phyloP scores from a whole-genome alignment of 2,113 vertebrate genomes.

The Solea senegalensis region DNA sequence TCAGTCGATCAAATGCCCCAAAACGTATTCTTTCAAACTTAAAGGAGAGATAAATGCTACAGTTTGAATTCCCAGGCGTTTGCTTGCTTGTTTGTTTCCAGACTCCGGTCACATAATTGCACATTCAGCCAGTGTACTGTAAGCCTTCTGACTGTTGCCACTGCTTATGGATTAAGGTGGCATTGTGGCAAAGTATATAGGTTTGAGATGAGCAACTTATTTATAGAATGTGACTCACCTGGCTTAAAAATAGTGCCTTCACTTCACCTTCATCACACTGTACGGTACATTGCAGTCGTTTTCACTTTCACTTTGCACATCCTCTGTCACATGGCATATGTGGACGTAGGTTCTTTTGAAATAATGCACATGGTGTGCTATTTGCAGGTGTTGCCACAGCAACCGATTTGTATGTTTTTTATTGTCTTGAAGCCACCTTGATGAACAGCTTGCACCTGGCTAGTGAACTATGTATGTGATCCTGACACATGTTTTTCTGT shows the following conservation, averaged over 20 bases:
- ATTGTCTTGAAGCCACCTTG: not conserved
- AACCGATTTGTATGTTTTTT: not conserved
- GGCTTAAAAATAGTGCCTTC: not conserved
- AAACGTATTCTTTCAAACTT: not conserved
- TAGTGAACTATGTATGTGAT: too few relatives aligned
- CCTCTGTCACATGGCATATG: not conserved
- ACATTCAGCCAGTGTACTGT: not conserved
- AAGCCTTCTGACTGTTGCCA: not conserved
- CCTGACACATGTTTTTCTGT: too few relatives aligned
- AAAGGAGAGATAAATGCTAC: too few relatives aligned
- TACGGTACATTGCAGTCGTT: not conserved
- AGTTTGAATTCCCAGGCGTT: too few relatives aligned
- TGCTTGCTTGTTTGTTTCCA: too few relatives aligned
- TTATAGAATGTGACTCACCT: constrained; percentile 3
- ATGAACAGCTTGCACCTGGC: not conserved
- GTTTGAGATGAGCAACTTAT: not conserved
- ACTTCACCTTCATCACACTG: not conserved
- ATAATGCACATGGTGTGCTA: not conserved
- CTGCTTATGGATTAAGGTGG: not conserved
- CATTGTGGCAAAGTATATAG: not conserved
- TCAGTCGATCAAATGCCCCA: not conserved
- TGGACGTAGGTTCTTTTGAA: not conserved
- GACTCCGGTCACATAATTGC: not conserved
- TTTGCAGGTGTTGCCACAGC: constrained; percentile 15
- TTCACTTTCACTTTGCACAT: not conserved